Conservation (phyloP, 2,888 invertebrate genomes). For the Cheilosia urbana region DNA sequence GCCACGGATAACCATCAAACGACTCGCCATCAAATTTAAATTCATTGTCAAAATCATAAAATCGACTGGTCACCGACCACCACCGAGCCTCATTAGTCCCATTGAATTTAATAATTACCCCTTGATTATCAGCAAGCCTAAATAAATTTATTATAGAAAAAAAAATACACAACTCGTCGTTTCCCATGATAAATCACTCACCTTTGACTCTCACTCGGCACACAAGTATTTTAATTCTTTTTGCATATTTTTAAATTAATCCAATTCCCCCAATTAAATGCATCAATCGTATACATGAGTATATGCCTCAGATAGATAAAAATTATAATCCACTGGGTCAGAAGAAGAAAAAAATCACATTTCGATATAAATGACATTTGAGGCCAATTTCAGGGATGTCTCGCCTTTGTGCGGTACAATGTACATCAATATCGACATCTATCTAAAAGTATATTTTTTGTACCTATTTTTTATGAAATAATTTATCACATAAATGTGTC, state of each 20-base stretch:
- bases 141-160: not conserved
- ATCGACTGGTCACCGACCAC: too few species aligned
- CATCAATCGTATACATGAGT: not conserved
- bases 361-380: not conserved
- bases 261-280: conserved; percentile 10
- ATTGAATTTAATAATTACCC: conserved; percentile 10
- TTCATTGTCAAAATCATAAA: too few species aligned
- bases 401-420: not conserved
- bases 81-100: not conserved
- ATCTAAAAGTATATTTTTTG: not conserved
- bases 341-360: not conserved
- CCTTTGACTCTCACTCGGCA: conserved; percentile 14
- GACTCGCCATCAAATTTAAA: too few species aligned
- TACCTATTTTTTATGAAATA: conserved; percentile 46
- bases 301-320: not conserved
- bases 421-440: not conserved
- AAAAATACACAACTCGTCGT: not conserved
- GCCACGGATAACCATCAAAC: too few species aligned
- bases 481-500: conserved; percentile 46
- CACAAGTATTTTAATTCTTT: not conserved
- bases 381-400: conserved; percentile 4
- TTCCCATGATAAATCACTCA: conserved; percentile 10
- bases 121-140: not conserved
- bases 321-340: not conserved
- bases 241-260: not conserved